Percentiles rank a stretch among this genome's conserved stretches.
Conservation (phyloP, 2,113 vertebrate species). For the Dipodomys merriami region DNA sequence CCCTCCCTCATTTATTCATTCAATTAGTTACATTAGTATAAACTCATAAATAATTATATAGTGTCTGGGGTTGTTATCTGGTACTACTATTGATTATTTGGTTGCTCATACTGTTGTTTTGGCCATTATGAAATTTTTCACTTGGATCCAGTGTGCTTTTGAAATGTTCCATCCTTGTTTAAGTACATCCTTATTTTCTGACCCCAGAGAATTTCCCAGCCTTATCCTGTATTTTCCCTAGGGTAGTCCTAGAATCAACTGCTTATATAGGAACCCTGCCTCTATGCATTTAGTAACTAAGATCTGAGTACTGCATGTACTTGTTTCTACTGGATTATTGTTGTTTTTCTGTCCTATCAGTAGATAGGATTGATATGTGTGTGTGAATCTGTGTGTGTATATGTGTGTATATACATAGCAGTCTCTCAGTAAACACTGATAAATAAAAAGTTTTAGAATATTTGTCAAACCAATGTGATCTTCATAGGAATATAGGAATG, state of each 20-base stretch:
- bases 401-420: neutral
- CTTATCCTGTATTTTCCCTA: neutral
- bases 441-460: too few species aligned
- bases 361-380: neutral
- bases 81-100: neutral
- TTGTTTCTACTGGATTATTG: neutral
- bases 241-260: neutral
- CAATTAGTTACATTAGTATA: neutral
- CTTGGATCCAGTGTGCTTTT: neutral
- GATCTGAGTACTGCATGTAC: neutral
- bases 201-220: neutral
- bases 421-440: too few species aligned
- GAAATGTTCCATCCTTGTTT: neutral
- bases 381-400: neutral
- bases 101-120: conserved; percentile 14
- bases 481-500: too few species aligned
- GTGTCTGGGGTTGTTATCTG: neutral
- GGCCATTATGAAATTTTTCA: neutral
- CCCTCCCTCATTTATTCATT: neutral
- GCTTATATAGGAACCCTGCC: neutral
- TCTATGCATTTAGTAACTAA: conserved; percentile 9
- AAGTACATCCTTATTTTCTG: neutral
- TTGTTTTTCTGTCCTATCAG: neutral
- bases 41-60: conserved; percentile 13
- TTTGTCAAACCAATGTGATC: too few species aligned